Conservation (phyloP, 2,888 invertebrate genomes). For the Mystacides longicornis region DNA sequence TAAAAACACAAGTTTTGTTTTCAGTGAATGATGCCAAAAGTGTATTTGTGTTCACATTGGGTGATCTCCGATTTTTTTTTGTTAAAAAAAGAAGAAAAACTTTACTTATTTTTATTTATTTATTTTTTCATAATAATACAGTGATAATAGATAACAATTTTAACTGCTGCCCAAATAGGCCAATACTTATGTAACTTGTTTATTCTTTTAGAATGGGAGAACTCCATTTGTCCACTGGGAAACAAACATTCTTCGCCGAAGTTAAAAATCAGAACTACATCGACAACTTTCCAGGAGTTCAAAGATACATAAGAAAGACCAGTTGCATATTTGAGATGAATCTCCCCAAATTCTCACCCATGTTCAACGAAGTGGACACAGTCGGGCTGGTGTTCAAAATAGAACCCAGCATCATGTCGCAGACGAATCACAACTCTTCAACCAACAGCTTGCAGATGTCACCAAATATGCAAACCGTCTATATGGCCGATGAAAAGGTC, state of each 20-base stretch:
- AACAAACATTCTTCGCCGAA: conserved; percentile 42
- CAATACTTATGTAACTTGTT: too few species aligned
- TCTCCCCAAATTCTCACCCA: conserved; percentile 34
- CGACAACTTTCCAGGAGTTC: conserved; percentile 26
- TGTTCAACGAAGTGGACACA: conserved; percentile 66
- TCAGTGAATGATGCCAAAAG: too few species aligned
- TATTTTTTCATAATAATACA: too few species aligned
- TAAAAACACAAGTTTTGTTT: too few species aligned
- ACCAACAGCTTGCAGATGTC: conserved; percentile 12
- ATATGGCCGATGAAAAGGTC: conserved; percentile 49
- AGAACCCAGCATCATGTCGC: conserved; percentile 40
- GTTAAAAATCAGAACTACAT: conserved; percentile 28
- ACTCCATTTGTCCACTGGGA: conserved; percentile 49
- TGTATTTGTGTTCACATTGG: too few species aligned
- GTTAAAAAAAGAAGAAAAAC: too few species aligned
- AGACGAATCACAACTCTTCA: conserved; percentile 29
- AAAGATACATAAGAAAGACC: conserved; percentile 36
- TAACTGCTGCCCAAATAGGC: too few species aligned
- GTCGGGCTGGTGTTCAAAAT: conserved; percentile 59
- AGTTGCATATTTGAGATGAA: conserved; percentile 43
- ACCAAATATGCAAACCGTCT: conserved; percentile 47
- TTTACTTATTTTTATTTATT: too few species aligned
- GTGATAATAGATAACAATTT: too few species aligned
- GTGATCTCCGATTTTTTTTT: too few species aligned
- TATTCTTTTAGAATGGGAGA: conserved; percentile 41